phyloP scores from a whole-genome alignment of 2,797 vertebrate species.

The Rhyacichthys aspro region DNA sequence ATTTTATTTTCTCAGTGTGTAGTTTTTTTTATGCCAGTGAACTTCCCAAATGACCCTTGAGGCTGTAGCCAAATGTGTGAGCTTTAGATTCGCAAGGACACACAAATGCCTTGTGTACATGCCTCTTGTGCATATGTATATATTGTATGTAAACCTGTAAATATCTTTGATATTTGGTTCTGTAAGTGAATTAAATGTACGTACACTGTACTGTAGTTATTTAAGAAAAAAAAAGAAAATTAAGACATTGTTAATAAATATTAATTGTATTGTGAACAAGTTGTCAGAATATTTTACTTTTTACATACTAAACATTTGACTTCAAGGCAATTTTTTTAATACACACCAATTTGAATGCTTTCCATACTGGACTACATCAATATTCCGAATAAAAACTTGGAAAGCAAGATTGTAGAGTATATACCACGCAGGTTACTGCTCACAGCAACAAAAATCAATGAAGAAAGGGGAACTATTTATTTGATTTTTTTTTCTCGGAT shows the following conservation, averaged over 20 bases:
- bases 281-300: background rate
- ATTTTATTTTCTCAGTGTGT: constrained; percentile 27
- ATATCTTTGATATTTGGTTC: constrained; percentile 70
- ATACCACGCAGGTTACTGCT: too few species aligned
- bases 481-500: too few species aligned
- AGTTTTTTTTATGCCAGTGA: constrained; percentile 24
- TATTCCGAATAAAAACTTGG: too few species aligned
- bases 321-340: too few species aligned
- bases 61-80: constrained; percentile 66
- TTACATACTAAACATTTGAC: background rate
- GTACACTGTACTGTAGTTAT: constrained; percentile 69
- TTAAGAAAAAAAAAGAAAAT: constrained; percentile 59
- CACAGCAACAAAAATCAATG: too few species aligned
- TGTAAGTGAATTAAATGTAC: constrained; percentile 45
- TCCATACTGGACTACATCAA: too few species aligned
- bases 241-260: constrained; percentile 72
- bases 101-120: constrained; percentile 58
- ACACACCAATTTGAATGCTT: too few species aligned
- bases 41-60: constrained; percentile 33
- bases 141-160: constrained; percentile 73
- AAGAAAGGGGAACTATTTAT: too few species aligned
- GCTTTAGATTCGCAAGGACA: constrained; percentile 48
- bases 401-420: too few species aligned
- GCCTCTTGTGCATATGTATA: constrained; percentile 74
- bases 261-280: constrained; percentile 41